Conservation (phyloP, 1,140 invertebrate species). For the Heliothis subflexa region DNA sequence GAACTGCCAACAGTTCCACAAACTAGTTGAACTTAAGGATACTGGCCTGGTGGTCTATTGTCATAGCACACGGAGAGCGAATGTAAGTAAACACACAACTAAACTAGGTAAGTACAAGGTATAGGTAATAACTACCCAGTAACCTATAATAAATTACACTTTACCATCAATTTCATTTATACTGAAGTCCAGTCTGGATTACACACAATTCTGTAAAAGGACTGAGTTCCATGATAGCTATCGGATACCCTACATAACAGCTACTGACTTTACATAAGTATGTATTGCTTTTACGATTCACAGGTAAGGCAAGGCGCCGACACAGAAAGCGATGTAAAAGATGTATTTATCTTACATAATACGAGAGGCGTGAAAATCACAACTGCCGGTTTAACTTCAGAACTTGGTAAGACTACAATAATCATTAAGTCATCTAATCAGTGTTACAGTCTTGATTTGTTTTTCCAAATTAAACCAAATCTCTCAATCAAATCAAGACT, state of each 20-base stretch:
- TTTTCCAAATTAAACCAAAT: too few relatives aligned
- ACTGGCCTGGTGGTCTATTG: slow-evolving; percentile 58
- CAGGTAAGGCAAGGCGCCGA: slow-evolving; percentile 14
- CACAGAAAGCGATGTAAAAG: slow-evolving; percentile 11
- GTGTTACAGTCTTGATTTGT: too few relatives aligned
- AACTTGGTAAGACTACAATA: slow-evolving; percentile 52
- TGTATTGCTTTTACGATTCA: background rate
- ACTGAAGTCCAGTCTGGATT: too few relatives aligned
- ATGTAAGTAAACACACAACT: slow-evolving; percentile 44
- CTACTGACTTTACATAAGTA: too few relatives aligned
- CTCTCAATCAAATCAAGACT: too few relatives aligned
- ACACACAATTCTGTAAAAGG: too few relatives aligned
- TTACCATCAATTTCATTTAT: too few relatives aligned
- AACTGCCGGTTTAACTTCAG: slow-evolving; percentile 48
- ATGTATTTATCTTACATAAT: slow-evolving; percentile 62
- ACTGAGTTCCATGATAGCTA: too few relatives aligned
- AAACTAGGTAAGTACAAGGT: too few relatives aligned
- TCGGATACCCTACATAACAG: too few relatives aligned
- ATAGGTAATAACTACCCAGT: too few relatives aligned
- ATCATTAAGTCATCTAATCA: background rate
- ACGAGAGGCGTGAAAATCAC: slow-evolving; percentile 54
- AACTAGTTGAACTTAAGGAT: slow-evolving; percentile 55
- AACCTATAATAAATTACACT: too few relatives aligned
- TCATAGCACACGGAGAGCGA: slow-evolving; percentile 29
- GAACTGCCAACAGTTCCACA: slow-evolving; percentile 53